phyloP scores from a whole-genome alignment of 2,113 vertebrate genomes.

The Apus apus region DNA sequence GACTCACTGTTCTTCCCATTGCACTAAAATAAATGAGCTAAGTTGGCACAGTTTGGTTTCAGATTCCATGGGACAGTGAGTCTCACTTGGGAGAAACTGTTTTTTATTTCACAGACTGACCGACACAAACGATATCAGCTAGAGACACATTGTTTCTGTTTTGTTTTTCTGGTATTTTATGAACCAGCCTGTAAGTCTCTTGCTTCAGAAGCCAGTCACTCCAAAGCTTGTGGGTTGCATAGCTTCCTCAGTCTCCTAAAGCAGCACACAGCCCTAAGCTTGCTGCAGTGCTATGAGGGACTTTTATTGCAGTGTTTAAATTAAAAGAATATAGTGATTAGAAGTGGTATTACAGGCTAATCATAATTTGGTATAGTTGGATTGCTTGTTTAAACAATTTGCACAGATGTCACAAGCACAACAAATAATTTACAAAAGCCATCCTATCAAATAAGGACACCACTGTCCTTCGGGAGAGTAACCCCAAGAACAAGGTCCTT shows the following conservation, averaged over 20 bases:
- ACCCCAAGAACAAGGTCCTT: background rate
- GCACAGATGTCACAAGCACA: background rate
- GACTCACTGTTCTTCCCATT: conserved; percentile 28
- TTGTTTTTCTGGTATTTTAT: background rate
- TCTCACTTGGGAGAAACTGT: conserved; percentile 15
- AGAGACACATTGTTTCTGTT: background rate
- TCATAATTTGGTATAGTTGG: background rate
- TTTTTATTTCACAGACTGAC: conserved; percentile 2
- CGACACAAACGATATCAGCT: background rate
- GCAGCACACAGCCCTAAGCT: background rate
- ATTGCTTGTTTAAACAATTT: background rate
- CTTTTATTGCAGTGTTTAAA: background rate
- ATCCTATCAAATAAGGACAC: background rate
- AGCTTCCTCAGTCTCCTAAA: background rate
- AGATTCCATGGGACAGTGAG: conserved; percentile 15
- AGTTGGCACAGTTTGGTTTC: background rate
- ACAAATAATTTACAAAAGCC: background rate
- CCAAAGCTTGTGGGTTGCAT: background rate
- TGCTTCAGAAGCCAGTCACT: background rate
- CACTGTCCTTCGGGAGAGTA: background rate
- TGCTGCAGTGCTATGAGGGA: background rate
- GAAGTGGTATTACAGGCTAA: background rate
- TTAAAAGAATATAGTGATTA: background rate
- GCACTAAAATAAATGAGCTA: background rate
- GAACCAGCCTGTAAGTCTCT: background rate